Base-by-base conservation (phyloP, 1,140 invertebrate species). In the Ceratina australensis region DNA sequence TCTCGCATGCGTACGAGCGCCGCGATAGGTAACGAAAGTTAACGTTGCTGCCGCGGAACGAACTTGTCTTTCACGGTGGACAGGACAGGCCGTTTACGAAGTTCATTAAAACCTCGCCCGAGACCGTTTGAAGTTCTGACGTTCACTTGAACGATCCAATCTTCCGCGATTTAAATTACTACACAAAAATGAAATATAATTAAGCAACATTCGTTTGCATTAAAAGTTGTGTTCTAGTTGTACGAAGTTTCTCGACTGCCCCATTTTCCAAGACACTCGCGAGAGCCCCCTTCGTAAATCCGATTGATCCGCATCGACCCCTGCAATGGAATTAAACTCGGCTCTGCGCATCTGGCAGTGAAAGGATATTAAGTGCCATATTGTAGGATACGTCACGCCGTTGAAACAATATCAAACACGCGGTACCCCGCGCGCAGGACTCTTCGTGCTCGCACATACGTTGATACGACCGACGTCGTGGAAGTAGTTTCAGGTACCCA, bases 351-450 rank as follows among this genome's bases (percentile, higher is more conserved):
- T 57, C 47, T 22, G 7, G 57, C 42, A 12, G 22, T 18, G 69
- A 59, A 73, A 66, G 73, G 83, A 85, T 78, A 83, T 84, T 78
- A 67, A 84, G 68, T 83, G 81, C 42, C 65, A 74, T 81, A 78
- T 68, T 81, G 42, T 16, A 26, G 72, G 82, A 84, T 76, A 71
- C 63, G 54, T 72, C 57, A 50, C 26, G 20, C 8, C 20, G 47
- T 24, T 68, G 52, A 56, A 68, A 83, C 71, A 69, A 75, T 72
- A 20, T 33, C 22, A 22, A 26, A 56, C 78, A 80, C 16, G 26
- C 49, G n/a, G 59, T 2, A 16, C 69, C 10, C 56, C n/a, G 20
- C 54, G 22, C 57, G 64, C 16, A 15, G 1, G 13, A 13, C 16
- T 52, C 47, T 47, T 47, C 33, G 3, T 20, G 24, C 15, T 67